These are phyloP conservation scores for Notothenia coriiceps DNA, from an alignment of 2,113 vertebrate genomes.

Conservation along the genomic window DNA sequence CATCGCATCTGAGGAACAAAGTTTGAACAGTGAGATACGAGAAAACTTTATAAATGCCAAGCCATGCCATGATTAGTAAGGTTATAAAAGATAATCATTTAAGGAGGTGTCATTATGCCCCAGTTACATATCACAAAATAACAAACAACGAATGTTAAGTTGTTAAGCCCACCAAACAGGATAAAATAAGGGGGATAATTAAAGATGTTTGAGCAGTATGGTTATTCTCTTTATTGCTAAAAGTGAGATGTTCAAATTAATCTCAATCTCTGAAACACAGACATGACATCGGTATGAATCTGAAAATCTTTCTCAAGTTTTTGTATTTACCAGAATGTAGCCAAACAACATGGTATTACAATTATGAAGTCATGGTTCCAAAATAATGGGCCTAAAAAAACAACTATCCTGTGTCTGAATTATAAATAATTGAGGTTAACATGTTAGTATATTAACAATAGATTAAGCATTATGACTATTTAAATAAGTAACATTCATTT, in stretches of 20 bases:
- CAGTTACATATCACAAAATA: not conserved
- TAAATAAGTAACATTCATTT: not conserved
- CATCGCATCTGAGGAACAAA: constrained; percentile 40
- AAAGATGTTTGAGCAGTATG: not conserved
- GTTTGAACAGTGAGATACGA: constrained; percentile 20
- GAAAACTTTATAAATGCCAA: not conserved
- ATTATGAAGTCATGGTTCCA: not conserved
- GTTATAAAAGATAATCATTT: not conserved
- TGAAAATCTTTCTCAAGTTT: too few relatives aligned
- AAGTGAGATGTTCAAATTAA: too few relatives aligned
- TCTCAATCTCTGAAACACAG: too few relatives aligned
- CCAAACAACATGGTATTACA: not conserved
- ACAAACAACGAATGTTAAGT: not conserved
- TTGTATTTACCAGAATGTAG: too few relatives aligned
- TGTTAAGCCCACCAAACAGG: not conserved
- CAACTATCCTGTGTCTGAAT: not conserved
- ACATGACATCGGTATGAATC: too few relatives aligned
- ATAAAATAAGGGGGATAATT: not conserved
- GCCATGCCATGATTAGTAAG: not conserved
- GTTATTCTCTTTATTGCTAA: not conserved
- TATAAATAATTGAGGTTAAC: not conserved
- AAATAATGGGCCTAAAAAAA: not conserved
- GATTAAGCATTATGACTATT: not conserved
- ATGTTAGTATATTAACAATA: not conserved
- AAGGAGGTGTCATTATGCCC: not conserved